Conservation (phyloP, 2,113 vertebrate genomes). For the Macroglossus sobrinus region DNA sequence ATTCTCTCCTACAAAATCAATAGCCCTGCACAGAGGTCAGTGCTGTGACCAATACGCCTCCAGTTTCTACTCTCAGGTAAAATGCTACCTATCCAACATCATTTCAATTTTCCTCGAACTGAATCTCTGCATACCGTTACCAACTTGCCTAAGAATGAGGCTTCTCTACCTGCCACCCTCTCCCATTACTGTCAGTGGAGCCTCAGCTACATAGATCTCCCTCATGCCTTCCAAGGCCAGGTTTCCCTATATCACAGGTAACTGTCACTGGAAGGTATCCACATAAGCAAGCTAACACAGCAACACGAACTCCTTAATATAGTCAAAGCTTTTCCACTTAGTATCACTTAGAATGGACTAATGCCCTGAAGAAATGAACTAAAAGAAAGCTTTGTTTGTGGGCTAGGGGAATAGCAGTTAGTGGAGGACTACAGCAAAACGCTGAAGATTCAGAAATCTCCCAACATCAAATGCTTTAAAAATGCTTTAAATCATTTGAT, state of each 20-base stretch:
- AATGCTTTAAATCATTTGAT: not conserved
- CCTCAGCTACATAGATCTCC: not conserved
- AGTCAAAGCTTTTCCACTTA: not conserved
- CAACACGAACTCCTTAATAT: not conserved
- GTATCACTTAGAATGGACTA: slow-evolving; percentile 2
- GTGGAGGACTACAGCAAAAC: not conserved
- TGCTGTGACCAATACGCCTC: not conserved
- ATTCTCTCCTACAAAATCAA: not conserved
- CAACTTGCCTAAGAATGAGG: not conserved
- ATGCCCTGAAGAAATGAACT: not conserved
- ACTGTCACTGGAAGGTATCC: not conserved
- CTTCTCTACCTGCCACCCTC: not conserved
- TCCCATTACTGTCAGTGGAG: not conserved
- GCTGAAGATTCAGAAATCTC: not conserved
- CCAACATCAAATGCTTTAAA: not conserved
- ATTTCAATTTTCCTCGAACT: not conserved
- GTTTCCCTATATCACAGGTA: not conserved
- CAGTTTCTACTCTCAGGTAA: not conserved
- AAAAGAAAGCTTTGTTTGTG: not conserved
- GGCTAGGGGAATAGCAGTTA: not conserved
- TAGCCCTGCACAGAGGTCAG: fast-evolving
- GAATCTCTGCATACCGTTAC: not conserved
- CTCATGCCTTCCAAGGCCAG: not conserved
- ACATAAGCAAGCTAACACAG: not conserved
- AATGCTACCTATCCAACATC: not conserved